A percentile compares a stretch with the other conserved stretches of the same genome.
Evolutionary conservation across 2,797 vertebrate genomes (phyloP).

Genomic region (Alca torda): DNA sequence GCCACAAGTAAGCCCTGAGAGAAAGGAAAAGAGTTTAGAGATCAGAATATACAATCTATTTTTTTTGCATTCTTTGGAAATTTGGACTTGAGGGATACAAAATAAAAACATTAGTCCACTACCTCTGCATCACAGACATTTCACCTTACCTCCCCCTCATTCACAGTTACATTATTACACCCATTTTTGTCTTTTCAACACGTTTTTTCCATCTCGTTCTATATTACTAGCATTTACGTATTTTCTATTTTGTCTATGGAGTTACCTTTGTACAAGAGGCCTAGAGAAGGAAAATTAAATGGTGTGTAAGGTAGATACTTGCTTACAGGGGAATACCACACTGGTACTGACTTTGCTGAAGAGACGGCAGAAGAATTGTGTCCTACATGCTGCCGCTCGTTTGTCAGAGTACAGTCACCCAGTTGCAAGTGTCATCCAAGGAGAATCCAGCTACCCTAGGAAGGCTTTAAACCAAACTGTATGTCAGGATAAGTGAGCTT

Average conservation of each 20-base stretch:
- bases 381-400: neutral
- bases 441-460: neutral
- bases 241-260: neutral
- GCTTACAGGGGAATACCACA: neutral
- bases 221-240: neutral
- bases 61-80: neutral
- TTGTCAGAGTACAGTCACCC: neutral
- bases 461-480: neutral
- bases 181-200: neutral
- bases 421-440: neutral
- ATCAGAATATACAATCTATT: neutral
- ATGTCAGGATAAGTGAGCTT: neutral
- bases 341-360: neutral
- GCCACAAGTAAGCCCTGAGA: slow-evolving; percentile 93
- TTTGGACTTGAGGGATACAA: neutral
- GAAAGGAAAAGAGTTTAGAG: slow-evolving; percentile 6
- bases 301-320: neutral
- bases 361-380: neutral
- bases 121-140: neutral
- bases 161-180: neutral
- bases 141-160: neutral
- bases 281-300: neutral
- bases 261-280: neutral
- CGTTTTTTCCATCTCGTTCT: neutral
- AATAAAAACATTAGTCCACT: neutral